Base-by-base conservation (phyloP, 64 coral and sea anemone species). In the Anthopleura sola region DNA sequence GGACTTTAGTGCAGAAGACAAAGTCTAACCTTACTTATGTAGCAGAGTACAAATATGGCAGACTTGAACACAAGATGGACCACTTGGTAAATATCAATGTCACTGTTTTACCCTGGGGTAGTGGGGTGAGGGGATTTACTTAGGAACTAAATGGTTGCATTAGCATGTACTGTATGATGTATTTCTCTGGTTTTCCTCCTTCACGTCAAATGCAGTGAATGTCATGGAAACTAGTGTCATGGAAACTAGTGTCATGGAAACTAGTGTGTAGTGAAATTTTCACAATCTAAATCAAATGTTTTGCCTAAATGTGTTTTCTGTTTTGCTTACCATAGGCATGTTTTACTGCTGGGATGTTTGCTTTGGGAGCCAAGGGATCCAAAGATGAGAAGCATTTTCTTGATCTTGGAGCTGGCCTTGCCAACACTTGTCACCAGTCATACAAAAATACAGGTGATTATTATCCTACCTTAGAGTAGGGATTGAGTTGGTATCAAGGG, bases 331-430 rank as follows among this genome's bases (percentile, higher is more conserved):
- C 40, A 83, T 17, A 98, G 97, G 97, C 97, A 17, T 99, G 97
- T 85, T 99, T 99, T 58, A 94, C 92, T 38, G 92, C 92, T 92
- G 97, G 97, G 46, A 99, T 99, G 97, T 94, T 99, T 90, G 89
- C 93, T 51, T 60, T 99, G 36, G 97, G 97, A 37, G 90, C 89
- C 4, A 87, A 94, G 54, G 97, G 90, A 28, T 92, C 97, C 36
- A 87, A 46, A 21, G 92, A 94, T 68, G 87, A 99, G 85, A 91
- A 99, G 48, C 97, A 99, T 81, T 94, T 62, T 62, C 62, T 99
- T 29, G 44, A 94, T 28, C 80, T 94, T 82, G 97, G 92, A 37
- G 97, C 56, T 56, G 78, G 85, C 49, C 62, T 99, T 68, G 93
- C 97, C 0, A 90, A 92, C 81, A 99, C 97, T 60, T 99, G 97